Evolutionary conservation across 2,888 invertebrate genomes (phyloP).

Genomic region (Dicyrtoma fusca): DNA sequence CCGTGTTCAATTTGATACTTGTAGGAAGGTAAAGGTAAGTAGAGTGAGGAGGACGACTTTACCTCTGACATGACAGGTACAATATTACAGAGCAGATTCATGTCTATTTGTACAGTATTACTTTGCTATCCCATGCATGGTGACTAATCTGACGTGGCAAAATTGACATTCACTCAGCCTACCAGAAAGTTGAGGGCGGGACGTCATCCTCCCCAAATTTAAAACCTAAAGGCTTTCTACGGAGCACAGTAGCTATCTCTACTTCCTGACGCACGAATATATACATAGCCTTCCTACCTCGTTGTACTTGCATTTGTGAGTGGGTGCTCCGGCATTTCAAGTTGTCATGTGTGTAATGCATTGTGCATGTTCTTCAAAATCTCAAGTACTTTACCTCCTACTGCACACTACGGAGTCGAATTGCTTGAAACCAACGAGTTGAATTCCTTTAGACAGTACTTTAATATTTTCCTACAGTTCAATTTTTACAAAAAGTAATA

Average conservation of each 20-base stretch:
- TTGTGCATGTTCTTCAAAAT: too few relatives aligned
- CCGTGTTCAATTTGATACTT: too few relatives aligned
- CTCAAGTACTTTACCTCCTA: too few relatives aligned
- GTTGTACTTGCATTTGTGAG: not conserved
- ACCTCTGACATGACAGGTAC: constrained; percentile 32
- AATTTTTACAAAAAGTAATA: too few relatives aligned
- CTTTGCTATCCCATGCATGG: constrained; percentile 35
- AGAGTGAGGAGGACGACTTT: not conserved
- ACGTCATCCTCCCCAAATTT: constrained; percentile 27
- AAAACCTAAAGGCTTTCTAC: not conserved
- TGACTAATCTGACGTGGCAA: constrained; percentile 37
- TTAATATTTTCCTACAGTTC: too few relatives aligned
- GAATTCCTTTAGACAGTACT: too few relatives aligned
- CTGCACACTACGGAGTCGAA: too few relatives aligned
- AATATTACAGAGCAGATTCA: constrained; percentile 34
- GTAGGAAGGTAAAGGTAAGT: too few relatives aligned
- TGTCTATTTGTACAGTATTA: constrained; percentile 35
- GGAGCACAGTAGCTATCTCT: not conserved
- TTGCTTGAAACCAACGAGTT: too few relatives aligned
- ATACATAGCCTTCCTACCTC: too few relatives aligned
- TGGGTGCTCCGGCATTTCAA: too few relatives aligned
- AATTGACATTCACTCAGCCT: constrained; percentile 37
- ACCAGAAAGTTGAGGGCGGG: constrained; percentile 27
- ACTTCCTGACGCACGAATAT: not conserved
- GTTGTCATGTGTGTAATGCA: too few relatives aligned